Evolutionary conservation across 1,140 invertebrate genomes (phyloP).

Genomic region (Megalonaias nervosa): DNA sequence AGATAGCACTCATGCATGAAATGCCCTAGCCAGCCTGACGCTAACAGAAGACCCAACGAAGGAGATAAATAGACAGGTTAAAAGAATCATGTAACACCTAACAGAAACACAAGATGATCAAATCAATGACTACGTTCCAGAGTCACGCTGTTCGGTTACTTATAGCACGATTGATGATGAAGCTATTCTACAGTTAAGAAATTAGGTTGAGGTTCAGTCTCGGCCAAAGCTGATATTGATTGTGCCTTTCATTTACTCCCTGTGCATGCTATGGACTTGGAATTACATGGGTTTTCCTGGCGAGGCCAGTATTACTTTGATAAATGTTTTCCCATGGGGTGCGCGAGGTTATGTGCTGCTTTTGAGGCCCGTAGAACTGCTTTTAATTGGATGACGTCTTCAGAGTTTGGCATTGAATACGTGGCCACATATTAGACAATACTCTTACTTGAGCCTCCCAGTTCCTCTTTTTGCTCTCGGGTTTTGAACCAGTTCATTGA

Average conservation of each 20-base stretch:
- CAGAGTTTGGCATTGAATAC: background rate
- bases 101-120: background rate
- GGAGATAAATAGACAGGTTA: too few relatives aligned
- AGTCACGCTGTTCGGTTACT: background rate
- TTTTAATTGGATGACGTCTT: background rate
- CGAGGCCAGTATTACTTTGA: conserved; percentile 11
- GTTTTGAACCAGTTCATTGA: conserved; percentile 6
- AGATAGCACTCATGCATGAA: too few relatives aligned
- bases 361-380: conserved; percentile 11
- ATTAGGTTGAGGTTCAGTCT: background rate
- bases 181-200: background rate
- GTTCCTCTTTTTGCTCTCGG: background rate
- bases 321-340: conserved; percentile 13
- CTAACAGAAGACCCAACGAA: too few relatives aligned
- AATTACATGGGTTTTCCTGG: conserved; percentile 10
- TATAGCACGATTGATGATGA: conserved; percentile 14
- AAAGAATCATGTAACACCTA: background rate
- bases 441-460: background rate
- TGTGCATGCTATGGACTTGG: conserved; percentile 14
- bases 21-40: too few relatives aligned
- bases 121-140: conserved; percentile 4
- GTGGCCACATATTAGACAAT: conserved; percentile 14
- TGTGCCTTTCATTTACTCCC: conserved; percentile 19
- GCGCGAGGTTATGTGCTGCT: conserved; percentile 2
- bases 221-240: conserved; percentile 16